Conservation (phyloP, 2,113 vertebrate genomes). For the Pelecanus crispus region DNA sequence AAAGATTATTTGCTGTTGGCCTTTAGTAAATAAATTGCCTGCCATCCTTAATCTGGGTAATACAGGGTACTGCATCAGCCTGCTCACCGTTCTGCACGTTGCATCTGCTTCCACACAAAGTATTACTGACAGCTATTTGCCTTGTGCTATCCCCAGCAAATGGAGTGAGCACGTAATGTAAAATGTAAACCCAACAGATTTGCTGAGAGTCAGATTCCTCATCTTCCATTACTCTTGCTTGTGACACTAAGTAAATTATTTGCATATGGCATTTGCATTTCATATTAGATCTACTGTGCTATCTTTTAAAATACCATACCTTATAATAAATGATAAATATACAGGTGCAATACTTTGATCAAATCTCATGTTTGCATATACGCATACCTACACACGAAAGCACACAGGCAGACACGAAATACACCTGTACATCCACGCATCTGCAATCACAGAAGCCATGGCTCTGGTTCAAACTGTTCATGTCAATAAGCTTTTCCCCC, state of each 20-base stretch:
- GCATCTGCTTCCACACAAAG: background rate
- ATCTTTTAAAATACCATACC: background rate
- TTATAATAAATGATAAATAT: background rate
- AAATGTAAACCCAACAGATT: background rate
- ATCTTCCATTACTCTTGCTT: background rate
- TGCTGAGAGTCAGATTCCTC: background rate
- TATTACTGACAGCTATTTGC: conserved; percentile 16
- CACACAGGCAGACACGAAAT: accelerated
- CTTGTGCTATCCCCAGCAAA: background rate
- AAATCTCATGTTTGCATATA: background rate
- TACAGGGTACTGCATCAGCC: conserved; percentile 8
- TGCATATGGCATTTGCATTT: background rate
- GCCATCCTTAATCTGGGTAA: conserved; percentile 1
- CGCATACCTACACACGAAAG: accelerated
- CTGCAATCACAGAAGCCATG: background rate
- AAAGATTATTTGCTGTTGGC: conserved; percentile 5
- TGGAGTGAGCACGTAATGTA: background rate
- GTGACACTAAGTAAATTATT: background rate
- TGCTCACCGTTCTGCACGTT: background rate
- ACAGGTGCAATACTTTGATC: background rate
- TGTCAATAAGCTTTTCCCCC: background rate
- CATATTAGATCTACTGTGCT: background rate
- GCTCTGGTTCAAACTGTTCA: background rate
- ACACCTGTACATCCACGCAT: background rate
- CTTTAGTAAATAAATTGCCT: conserved; percentile 21